phyloP scores from a whole-genome alignment of 2,797 vertebrate genomes.

The Takifugu rubripes region DNA sequence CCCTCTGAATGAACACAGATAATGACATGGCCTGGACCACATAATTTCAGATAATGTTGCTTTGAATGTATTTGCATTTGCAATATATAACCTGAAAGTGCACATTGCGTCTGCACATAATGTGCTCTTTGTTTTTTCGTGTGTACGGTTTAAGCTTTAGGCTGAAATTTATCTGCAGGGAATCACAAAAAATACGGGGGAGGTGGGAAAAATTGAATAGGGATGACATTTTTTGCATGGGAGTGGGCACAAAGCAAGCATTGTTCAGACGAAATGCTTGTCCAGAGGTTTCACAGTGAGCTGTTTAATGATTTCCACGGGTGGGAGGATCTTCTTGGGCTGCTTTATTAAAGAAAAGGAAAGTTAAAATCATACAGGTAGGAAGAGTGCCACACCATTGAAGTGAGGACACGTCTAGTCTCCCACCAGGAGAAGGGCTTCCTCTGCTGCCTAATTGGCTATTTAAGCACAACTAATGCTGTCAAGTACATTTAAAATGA shows the following conservation, averaged over 20 bases:
- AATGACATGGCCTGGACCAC: conserved; percentile 13
- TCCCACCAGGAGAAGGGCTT: conserved; percentile 32
- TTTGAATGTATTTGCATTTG: too few relatives aligned
- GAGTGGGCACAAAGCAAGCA: conserved; percentile 26
- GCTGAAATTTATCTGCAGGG: conserved; percentile 7
- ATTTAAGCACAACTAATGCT: conserved; percentile 51
- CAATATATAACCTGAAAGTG: too few relatives aligned
- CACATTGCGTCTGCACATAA: too few relatives aligned
- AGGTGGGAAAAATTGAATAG: conserved; percentile 23
- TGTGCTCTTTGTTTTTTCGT: too few relatives aligned
- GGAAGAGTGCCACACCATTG: conserved; percentile 27
- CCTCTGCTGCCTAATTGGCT: conserved; percentile 63
- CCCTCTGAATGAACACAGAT: background rate
- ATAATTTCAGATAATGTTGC: conserved; percentile 3
- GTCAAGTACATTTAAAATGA: conserved; percentile 51
- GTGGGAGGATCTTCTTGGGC: conserved; percentile 12
- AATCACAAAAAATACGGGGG: conserved; percentile 22
- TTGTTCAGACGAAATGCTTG: conserved; percentile 30
- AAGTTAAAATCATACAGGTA: conserved; percentile 38
- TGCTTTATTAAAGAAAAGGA: conserved; percentile 17
- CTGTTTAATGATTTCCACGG: conserved; percentile 20
- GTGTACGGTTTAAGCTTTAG: background rate
- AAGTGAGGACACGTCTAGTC: conserved; percentile 50
- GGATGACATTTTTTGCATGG: conserved; percentile 18
- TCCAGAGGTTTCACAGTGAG: too few relatives aligned